Evolutionary conservation across 2,113 vertebrate genomes (phyloP), one percentile per base, ranked within the genome.

Genomic region (Steatornis caripensis): DNA sequence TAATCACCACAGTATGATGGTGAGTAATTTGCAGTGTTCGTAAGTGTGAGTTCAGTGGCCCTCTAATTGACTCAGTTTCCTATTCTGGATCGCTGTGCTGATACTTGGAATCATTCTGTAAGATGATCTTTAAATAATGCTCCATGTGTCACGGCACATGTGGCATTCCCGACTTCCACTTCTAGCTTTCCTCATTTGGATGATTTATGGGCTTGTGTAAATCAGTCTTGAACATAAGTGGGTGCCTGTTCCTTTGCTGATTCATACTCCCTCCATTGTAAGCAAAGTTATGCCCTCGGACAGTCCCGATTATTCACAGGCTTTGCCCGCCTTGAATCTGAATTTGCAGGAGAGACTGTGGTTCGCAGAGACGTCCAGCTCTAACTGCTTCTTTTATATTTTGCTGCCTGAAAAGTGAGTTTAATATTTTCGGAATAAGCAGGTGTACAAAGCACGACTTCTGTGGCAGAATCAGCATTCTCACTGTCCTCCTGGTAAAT

Each of bases 21-120:
- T 95, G 95, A 95, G 86, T 89, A 92, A 96, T 86, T 45, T 93
- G 89, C 70, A 76, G 19, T 82, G 80, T 94, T 94, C 92, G 70
- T 79, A 81, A 85, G 70, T 3, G 0, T 39, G 77, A 70, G 53
- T 81, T 92, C 88, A 78, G 76, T 75, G 60, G 53, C 90, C 72
- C 45, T 70, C 71, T 93, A 92, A 82, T 82, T 94, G 92, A 95
- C 80, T 95, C 88, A 78, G 53, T 93, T 96, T 91, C 69, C 89
- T 93, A 85, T 92, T 95, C 72, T 90, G 85, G 84, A 61, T 78
- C 58, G 83, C 45, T 76, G 45, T 84, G 45, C 53, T 71, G 36
- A 24, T 90, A 39, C 39, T 96, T 84, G 68, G 43, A 93, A 81
- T 89, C 1, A 0, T 90, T 94, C 77, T 96, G 83, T 76, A 90